Evolutionary conservation across 1,140 invertebrate genomes (phyloP).

Genomic region (Lethrus apterus): DNA sequence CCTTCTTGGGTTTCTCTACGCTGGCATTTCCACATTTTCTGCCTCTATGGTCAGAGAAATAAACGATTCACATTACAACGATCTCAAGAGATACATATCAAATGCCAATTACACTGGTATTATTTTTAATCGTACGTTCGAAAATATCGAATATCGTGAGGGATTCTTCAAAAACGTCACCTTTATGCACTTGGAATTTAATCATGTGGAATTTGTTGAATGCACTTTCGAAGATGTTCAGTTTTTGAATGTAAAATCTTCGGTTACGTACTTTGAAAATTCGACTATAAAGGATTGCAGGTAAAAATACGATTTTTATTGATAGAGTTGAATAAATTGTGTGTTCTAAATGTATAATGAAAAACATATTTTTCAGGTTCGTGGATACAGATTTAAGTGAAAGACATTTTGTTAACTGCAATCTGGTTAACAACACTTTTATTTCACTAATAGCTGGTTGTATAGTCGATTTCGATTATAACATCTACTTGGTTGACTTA

Average conservation of each 20-base stretch:
- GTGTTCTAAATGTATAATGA: neutral
- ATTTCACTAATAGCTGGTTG: constrained; percentile 36
- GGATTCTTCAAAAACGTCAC: constrained; percentile 36
- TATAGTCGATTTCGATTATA: constrained; percentile 39
- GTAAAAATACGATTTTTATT: too few species aligned
- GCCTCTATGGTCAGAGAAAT: constrained; percentile 28
- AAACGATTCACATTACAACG: constrained; percentile 39
- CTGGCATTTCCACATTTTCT: constrained; percentile 34
- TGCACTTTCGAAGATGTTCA: constrained; percentile 46
- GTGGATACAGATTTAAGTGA: constrained; percentile 46
- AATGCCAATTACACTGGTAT: constrained; percentile 27
- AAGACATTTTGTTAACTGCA: constrained; percentile 44
- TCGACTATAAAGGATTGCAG: constrained; percentile 44
- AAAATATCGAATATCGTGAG: constrained; percentile 44
- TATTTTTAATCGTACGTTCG: constrained; percentile 41
- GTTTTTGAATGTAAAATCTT: constrained; percentile 47
- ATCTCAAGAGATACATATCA: constrained; percentile 30
- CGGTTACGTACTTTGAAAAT: constrained; percentile 47
- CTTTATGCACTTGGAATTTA: constrained; percentile 47
- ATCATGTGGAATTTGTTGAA: constrained; percentile 48
- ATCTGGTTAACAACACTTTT: constrained; percentile 44
- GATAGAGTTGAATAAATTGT: too few species aligned
- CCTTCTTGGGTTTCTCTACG: constrained; percentile 32
- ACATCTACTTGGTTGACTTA: constrained; percentile 37
- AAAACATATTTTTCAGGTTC: constrained; percentile 37